These are phyloP conservation scores for Aricia agestis DNA, from an alignment of 1,140 invertebrate genomes.

Conservation along the genomic window DNA sequence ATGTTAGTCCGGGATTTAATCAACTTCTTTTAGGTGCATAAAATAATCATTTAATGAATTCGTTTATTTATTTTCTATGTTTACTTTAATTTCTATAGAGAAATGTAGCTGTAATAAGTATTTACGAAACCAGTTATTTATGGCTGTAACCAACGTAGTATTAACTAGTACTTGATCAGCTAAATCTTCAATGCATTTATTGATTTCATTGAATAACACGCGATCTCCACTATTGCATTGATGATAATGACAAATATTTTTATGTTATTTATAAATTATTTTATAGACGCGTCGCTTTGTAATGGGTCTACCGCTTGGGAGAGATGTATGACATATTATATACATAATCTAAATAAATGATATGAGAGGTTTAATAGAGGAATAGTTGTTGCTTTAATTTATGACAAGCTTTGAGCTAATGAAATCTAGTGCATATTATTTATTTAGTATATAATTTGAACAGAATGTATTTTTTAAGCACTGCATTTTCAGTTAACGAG, in stretches of 20 bases:
- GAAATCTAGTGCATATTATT: constrained; percentile 15
- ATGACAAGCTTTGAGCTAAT: constrained; percentile 15
- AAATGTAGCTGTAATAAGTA: constrained; percentile 37
- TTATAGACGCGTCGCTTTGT: constrained; percentile 28
- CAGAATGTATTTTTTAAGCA: constrained; percentile 12
- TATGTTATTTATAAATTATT: constrained; percentile 30
- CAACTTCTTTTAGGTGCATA: constrained; percentile 27
- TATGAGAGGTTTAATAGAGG: constrained; percentile 5
- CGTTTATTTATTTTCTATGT: constrained; percentile 43
- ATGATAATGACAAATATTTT: constrained; percentile 26
- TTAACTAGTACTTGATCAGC: constrained; percentile 38
- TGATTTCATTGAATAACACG: constrained; percentile 23
- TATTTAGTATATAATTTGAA: constrained; percentile 16
- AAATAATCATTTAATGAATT: constrained; percentile 40
- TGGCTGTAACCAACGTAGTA: constrained; percentile 47
- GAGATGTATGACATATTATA: constrained; percentile 15
- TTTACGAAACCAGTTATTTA: constrained; percentile 21
- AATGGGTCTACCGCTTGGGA: constrained; percentile 29
- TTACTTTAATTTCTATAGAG: constrained; percentile 34
- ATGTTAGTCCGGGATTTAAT: constrained; percentile 33
- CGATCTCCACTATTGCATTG: constrained; percentile 34
- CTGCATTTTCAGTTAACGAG: constrained; percentile 12
- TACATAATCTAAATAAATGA: constrained; percentile 18
- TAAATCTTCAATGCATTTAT: constrained; percentile 35
- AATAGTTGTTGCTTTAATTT: constrained; percentile 15